These are phyloP conservation scores for Sciaenops ocellatus DNA, from an alignment of 2,797 vertebrate genomes.

Conservation along the genomic window DNA sequence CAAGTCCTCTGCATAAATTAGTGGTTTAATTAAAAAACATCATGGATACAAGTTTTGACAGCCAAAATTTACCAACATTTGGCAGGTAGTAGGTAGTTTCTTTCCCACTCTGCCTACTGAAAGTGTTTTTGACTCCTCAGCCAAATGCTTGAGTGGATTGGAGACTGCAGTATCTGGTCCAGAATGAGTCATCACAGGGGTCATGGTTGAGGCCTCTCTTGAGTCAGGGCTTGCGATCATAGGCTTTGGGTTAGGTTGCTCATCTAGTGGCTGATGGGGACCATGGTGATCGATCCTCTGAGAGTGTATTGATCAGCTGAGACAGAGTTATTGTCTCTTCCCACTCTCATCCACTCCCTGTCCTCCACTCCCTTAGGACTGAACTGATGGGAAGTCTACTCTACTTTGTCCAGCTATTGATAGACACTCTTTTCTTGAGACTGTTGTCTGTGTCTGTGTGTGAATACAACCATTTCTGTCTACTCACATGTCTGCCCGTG, in stretches of 20 bases:
- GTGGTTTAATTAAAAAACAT: slow-evolving; percentile 23
- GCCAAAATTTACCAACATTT: slow-evolving; percentile 16
- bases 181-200: slow-evolving; percentile 52
- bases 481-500: slow-evolving; percentile 17
- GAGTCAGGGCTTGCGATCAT: slow-evolving; percentile 31
- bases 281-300: slow-evolving; percentile 66
- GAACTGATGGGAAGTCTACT: slow-evolving; percentile 67
- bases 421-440: slow-evolving; percentile 33
- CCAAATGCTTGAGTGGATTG: slow-evolving; percentile 38
- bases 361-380: slow-evolving; percentile 44
- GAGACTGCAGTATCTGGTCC: slow-evolving; percentile 25
- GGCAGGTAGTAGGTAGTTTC: slow-evolving; percentile 9
- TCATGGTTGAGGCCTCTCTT: slow-evolving; percentile 37
- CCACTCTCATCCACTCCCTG: slow-evolving; percentile 48
- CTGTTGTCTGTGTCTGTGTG: slow-evolving; percentile 34
- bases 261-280: slow-evolving; percentile 52
- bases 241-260: slow-evolving; percentile 66
- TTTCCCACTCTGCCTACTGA: slow-evolving; percentile 7
- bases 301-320: slow-evolving; percentile 73
- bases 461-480: slow-evolving; percentile 39
- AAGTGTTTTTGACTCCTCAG: slow-evolving; percentile 27
- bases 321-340: slow-evolving; percentile 67
- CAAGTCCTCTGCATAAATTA: neutral
- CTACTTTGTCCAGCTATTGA: slow-evolving; percentile 60
- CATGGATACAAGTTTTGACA: neutral